A percentile compares a stretch with the other conserved stretches of the same genome.
phyloP scores from a whole-genome alignment of 2,113 vertebrate genomes.

The Pampusana beccarii region DNA sequence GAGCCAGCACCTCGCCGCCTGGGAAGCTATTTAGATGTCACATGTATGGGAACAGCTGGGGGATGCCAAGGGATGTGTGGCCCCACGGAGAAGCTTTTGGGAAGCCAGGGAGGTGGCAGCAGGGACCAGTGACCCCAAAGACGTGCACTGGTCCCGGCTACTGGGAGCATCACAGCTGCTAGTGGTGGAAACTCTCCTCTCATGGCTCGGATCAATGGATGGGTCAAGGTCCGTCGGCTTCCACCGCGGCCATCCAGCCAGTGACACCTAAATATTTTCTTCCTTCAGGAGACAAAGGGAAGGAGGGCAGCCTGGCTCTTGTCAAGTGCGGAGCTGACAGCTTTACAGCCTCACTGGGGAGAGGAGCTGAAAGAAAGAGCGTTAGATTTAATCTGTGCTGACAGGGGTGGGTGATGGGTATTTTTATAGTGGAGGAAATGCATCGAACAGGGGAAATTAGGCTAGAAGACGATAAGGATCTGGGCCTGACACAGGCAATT shows the following conservation, averaged over 20 bases:
- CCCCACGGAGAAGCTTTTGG: background rate
- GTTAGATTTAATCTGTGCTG: slow-evolving; percentile 75
- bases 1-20: background rate
- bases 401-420: slow-evolving; percentile 76
- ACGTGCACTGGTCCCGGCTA: background rate
- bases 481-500: slow-evolving; percentile 87
- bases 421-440: slow-evolving; percentile 78
- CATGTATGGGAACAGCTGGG: background rate
- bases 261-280: slow-evolving; percentile 43
- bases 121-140: background rate
- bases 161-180: background rate
- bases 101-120: background rate
- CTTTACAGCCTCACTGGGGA: slow-evolving; percentile 72
- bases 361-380: slow-evolving; percentile 71
- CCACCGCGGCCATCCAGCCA: background rate
- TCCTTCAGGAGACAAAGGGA: slow-evolving; percentile 57
- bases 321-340: slow-evolving; percentile 73
- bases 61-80: background rate
- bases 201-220: background rate
- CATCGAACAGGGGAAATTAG: slow-evolving; percentile 77
- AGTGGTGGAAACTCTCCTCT: background rate
- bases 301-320: slow-evolving; percentile 59
- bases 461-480: slow-evolving; percentile 83
- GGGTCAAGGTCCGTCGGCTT: background rate
- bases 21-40: background rate